Percentiles rank a stretch among this genome's conserved stretches.
These are phyloP conservation scores for Oxystoma pomonae DNA, from an alignment of 2,888 invertebrate species.

Conservation along the genomic window DNA sequence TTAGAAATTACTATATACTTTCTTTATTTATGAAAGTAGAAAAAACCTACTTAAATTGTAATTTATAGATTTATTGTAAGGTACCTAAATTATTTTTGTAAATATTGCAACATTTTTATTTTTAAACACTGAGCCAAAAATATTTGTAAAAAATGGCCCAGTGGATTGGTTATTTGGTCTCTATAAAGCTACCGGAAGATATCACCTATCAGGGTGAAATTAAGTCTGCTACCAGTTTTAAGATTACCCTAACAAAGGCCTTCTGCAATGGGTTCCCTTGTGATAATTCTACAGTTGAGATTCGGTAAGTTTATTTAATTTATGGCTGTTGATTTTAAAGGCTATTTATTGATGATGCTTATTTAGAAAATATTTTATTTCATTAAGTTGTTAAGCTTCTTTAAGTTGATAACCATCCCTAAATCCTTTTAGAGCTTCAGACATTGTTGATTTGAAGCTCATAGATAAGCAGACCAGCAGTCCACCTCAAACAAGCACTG, in stretches of 20 bases:
- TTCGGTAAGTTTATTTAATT: constrained; percentile 58
- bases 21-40: too few species aligned
- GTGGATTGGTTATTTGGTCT: constrained; percentile 78
- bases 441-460: constrained; percentile 65
- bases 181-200: constrained; percentile 69
- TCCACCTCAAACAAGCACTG: constrained; percentile 45
- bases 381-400: too few species aligned
- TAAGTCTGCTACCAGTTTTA: constrained; percentile 63
- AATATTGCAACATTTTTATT: not conserved
- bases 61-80: too few species aligned
- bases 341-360: too few species aligned
- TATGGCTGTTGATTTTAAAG: too few species aligned
- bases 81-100: too few species aligned
- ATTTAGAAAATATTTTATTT: too few species aligned
- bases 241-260: constrained; percentile 72
- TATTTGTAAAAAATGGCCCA: constrained; percentile 50
- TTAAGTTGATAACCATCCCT: too few species aligned
- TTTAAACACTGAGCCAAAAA: constrained; percentile 15
- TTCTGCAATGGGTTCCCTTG: constrained; percentile 77
- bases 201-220: constrained; percentile 82
- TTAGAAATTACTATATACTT: too few species aligned
- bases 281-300: constrained; percentile 51
- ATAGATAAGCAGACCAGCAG: constrained; percentile 59
- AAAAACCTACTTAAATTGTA: too few species aligned
- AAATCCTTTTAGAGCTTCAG: constrained; percentile 27